phyloP scores from a whole-genome alignment of 2,888 invertebrate genomes.

The Oligia fasciuncula region DNA sequence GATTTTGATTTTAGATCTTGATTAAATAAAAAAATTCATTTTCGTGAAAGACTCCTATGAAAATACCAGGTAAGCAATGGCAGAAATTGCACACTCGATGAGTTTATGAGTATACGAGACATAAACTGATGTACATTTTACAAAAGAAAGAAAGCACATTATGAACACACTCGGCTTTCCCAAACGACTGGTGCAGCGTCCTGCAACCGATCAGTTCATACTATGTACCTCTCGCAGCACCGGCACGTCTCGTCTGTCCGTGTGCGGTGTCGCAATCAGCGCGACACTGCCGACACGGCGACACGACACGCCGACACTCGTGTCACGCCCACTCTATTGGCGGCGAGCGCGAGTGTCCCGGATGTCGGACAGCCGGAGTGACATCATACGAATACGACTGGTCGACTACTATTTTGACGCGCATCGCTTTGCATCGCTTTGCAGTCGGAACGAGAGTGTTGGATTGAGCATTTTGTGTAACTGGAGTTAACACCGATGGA shows the following conservation, averaged over 20 bases:
- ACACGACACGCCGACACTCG: slow-evolving; percentile 25
- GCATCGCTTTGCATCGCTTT: slow-evolving; percentile 22
- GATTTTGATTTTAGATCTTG: neutral
- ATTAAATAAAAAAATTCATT: neutral
- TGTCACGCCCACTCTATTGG: slow-evolving; percentile 37
- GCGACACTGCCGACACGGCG: slow-evolving; percentile 17
- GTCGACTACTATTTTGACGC: neutral
- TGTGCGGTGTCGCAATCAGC: slow-evolving; percentile 24
- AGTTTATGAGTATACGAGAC: neutral
- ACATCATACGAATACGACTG: slow-evolving; percentile 26
- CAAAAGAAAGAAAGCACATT: neutral
- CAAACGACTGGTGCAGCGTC: neutral
- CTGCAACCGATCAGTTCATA: slow-evolving; percentile 5
- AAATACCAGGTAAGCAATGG: neutral
- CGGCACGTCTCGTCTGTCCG: slow-evolving; percentile 19
- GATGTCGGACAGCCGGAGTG: slow-evolving; percentile 31
- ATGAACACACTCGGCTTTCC: neutral
- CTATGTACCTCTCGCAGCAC: neutral
- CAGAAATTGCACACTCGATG: neutral
- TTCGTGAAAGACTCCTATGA: neutral
- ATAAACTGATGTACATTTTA: neutral
- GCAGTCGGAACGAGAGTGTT: neutral
- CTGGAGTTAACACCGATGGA: neutral
- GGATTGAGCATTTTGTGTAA: slow-evolving; percentile 7
- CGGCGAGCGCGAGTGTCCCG: slow-evolving; percentile 11